Conservation (phyloP, 1,140 invertebrate species). For the Eumeta japonica region DNA sequence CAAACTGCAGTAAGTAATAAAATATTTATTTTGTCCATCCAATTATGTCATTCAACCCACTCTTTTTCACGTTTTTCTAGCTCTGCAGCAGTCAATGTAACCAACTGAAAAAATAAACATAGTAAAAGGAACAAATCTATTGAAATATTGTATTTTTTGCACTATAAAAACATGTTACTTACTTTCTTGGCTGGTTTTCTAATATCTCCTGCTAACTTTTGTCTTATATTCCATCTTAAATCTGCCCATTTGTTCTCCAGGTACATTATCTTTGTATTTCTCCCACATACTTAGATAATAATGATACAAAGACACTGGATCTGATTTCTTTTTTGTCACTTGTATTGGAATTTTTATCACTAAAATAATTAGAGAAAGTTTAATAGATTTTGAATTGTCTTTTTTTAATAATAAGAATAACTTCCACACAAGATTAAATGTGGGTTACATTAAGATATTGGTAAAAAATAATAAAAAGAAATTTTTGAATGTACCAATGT, state of each 20-base stretch:
- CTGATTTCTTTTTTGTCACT: constrained; percentile 55
- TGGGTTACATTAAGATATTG: neutral
- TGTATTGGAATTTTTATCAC: constrained; percentile 48
- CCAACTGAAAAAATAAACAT: too few species aligned
- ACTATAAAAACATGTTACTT: constrained; percentile 7
- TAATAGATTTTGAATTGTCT: neutral
- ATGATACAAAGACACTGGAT: constrained; percentile 74
- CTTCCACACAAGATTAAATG: neutral
- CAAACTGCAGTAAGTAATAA: too few species aligned
- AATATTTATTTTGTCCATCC: too few species aligned
- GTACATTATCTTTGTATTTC: constrained; percentile 66
- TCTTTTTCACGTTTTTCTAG: too few species aligned
- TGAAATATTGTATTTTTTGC: too few species aligned
- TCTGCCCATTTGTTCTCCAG: constrained; percentile 63
- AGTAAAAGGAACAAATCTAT: too few species aligned
- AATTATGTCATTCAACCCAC: too few species aligned
- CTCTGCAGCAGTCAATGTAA: too few species aligned
- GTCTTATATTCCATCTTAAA: constrained; percentile 60
- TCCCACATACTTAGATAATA: constrained; percentile 73
- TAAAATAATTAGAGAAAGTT: constrained; percentile 24
- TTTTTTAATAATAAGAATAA: neutral
- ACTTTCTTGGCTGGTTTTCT: constrained; percentile 21
- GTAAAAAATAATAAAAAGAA: neutral
- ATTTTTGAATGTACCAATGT: too few species aligned
- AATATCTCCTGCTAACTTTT: constrained; percentile 41